Percentiles rank a stretch among this genome's conserved stretches.
phyloP scores from a whole-genome alignment of 2,113 vertebrate genomes.

The Chauna torquata region DNA sequence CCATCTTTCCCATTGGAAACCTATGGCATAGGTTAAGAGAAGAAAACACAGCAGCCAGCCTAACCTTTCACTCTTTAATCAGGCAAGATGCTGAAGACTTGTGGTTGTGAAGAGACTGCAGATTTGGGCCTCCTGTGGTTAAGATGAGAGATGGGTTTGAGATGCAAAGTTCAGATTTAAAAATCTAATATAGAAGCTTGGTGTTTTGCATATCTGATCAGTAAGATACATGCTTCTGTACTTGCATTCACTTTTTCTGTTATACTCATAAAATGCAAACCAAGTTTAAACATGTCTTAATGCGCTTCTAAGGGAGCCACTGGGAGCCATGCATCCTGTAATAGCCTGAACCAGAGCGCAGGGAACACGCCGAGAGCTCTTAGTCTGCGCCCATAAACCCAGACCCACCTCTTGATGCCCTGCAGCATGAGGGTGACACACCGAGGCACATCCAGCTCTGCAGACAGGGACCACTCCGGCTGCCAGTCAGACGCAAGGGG shows the following conservation, averaged over 20 bases:
- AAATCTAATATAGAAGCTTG: background rate
- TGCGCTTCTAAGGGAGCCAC: background rate
- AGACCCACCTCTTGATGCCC: background rate
- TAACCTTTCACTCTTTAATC: background rate
- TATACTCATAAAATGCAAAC: background rate
- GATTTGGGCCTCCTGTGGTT: conserved; percentile 39
- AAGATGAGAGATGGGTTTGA: conserved; percentile 3
- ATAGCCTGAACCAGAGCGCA: background rate
- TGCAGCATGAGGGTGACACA: background rate
- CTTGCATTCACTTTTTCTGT: background rate
- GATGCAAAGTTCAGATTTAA: conserved; percentile 26
- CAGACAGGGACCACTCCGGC: background rate
- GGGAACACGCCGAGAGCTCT: background rate
- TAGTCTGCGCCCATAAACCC: background rate
- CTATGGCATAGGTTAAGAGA: background rate
- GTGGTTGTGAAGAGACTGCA: conserved; percentile 21
- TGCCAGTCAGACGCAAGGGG: background rate
- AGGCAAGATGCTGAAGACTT: background rate
- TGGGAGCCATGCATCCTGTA: background rate
- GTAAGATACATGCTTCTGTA: background rate
- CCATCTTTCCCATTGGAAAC: background rate
- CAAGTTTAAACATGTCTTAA: background rate
- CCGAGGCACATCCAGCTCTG: fast-evolving
- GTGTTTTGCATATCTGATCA: background rate
- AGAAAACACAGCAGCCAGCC: background rate